These are phyloP conservation scores for Mungos mungo DNA, from an alignment of 2,113 vertebrate genomes.

Conservation along the genomic window DNA sequence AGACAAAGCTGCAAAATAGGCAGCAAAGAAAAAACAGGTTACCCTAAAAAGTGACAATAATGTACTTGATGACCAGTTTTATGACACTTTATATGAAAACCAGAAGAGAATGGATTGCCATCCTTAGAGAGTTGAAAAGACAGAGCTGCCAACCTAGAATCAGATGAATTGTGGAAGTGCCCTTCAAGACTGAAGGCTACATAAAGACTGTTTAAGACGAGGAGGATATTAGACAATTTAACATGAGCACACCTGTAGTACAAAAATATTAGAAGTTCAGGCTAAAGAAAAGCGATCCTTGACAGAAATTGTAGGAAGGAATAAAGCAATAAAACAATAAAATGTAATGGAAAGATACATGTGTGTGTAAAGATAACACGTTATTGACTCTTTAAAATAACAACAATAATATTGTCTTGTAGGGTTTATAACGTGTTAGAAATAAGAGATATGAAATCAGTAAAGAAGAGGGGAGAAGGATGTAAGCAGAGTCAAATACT, in stretches of 20 bases:
- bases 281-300: neutral
- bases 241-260: neutral
- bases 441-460: neutral
- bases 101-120: neutral
- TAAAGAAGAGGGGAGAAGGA: neutral
- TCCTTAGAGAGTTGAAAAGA: neutral
- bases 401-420: neutral
- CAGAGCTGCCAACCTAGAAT: neutral
- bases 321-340: slow-evolving; percentile 37
- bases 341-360: neutral
- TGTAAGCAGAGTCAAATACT: neutral
- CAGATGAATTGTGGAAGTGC: neutral
- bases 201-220: neutral
- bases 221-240: neutral
- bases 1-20: neutral
- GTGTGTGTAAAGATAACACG: neutral
- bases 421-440: neutral
- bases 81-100: neutral
- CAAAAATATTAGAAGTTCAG: neutral
- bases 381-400: neutral
- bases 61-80: neutral
- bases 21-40: neutral
- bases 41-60: neutral
- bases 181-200: neutral
- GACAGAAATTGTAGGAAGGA: neutral